Conservation (phyloP, 1,140 invertebrate genomes). For the Camponotus floridanus region DNA sequence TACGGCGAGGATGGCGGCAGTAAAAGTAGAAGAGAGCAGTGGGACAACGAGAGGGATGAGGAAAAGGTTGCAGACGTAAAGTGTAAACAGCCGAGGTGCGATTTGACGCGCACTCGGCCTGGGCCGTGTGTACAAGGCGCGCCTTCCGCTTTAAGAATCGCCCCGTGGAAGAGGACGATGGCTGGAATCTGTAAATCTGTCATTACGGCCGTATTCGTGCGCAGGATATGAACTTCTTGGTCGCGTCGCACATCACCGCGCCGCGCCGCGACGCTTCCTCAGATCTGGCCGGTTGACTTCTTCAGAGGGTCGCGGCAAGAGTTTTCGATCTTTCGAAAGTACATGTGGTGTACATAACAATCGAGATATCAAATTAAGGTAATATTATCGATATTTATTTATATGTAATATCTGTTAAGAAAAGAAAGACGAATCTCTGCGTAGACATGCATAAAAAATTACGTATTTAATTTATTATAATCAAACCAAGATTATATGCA, state of each 20-base stretch:
- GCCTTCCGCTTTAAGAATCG: conserved; percentile 78
- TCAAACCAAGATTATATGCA: too few relatives aligned
- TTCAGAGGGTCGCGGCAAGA: neutral
- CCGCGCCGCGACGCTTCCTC: conserved; percentile 1
- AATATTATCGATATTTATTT: too few relatives aligned
- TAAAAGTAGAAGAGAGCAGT: conserved; percentile 52
- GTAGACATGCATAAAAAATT: too few relatives aligned
- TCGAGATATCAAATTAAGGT: neutral
- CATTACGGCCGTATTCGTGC: conserved; percentile 82
- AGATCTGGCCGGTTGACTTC: conserved; percentile 22
- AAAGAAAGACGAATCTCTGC: too few relatives aligned
- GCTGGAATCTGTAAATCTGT: conserved; percentile 86
- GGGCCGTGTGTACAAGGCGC: conserved; percentile 64
- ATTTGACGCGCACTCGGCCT: conserved; percentile 79
- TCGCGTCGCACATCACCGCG: conserved; percentile 62
- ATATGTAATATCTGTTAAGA: too few relatives aligned
- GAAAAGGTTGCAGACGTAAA: conserved; percentile 76
- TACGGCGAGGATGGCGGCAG: conserved; percentile 4
- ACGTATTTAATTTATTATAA: too few relatives aligned
- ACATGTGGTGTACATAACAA: neutral
- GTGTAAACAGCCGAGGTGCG: conserved; percentile 83
- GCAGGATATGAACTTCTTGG: conserved; percentile 75
- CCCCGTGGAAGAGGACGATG: conserved; percentile 75
- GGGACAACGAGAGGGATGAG: conserved; percentile 61
- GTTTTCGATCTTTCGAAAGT: conserved; percentile 16